These are phyloP conservation scores for Ostrea denselamellosa DNA, from an alignment of 1,140 invertebrate species.

Conservation along the genomic window DNA sequence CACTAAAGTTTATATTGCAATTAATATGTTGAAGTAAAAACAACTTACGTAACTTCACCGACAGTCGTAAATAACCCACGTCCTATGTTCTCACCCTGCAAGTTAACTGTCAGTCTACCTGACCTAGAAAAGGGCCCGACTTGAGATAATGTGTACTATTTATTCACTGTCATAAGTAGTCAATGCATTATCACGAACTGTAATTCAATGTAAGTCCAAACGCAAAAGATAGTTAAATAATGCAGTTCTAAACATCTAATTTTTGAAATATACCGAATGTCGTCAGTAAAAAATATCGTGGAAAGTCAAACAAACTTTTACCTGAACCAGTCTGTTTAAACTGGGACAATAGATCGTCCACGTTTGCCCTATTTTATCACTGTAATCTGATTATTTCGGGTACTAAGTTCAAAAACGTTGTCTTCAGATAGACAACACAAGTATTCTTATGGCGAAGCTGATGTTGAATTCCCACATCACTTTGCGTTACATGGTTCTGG, in stretches of 20 bases:
- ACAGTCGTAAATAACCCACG: not conserved
- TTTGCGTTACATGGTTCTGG: no score
- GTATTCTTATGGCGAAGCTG: not conserved
- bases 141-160: not conserved
- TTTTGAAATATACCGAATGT: not conserved
- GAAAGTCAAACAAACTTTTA: not conserved
- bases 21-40: not conserved
- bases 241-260: not conserved
- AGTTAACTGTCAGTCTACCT: not conserved
- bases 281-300: not conserved
- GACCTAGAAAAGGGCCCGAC: not conserved
- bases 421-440: constrained; percentile 20
- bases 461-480: not conserved
- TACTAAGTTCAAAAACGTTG: constrained; percentile 19
- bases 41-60: not conserved
- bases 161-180: constrained; percentile 3
- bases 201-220: not conserved
- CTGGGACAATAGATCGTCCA: not conserved
- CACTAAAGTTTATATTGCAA: not conserved
- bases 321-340: not conserved
- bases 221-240: not conserved
- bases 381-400: not conserved
- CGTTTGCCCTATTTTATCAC: not conserved
- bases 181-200: not conserved
- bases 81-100: not conserved